Base-by-base conservation (phyloP, 2,888 invertebrate species). In the Mallateleia sp. region DNA sequence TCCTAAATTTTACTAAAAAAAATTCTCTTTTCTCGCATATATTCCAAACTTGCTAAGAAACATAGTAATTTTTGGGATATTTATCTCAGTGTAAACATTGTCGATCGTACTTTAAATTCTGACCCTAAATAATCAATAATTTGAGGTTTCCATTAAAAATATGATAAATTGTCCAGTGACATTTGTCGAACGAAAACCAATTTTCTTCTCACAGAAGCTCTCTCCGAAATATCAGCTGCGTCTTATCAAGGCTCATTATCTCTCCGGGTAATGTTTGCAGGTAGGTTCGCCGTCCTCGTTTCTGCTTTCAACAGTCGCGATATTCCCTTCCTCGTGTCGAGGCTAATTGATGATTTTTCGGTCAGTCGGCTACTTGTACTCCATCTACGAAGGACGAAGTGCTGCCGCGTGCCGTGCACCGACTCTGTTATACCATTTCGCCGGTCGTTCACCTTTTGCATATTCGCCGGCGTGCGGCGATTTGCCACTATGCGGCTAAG, bases 361-460 rank as follows among this genome's bases (percentile, higher is more conserved):
- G 93, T 92, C 92, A 92, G 91, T 92, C 92, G 92, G 92, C 91
- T 93, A 92, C 89, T 89, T 87, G 89, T 84, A 85, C 88, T 64
- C 89, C 78, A 89, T 89, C 87, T 88, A 89, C 86, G 88, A 89
- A 90, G 90, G 91, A 90, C 89, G 85, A 83, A 87, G 78, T 84
- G 81, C 82, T 85, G 85, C 75, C 71, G 84, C 71, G 75, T 66
- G 80, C 82, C 71, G 72, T 77, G 78, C 79, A 77, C 78, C 83
- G 81, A 69, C 79, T 78, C 86, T 86, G 91, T 91, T 93, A 93
- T 91, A 93, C 93, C 91, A 93, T 92, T 93, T 93, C 93, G 91
- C 91, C 92, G 94, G 94, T 93, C 94, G 90, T 94, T 94, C 93
- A 94, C 94, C 94, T 92, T 91, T 85, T 89, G 87, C 89, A 89